Evolutionary conservation across 2,888 invertebrate genomes (phyloP), one percentile per base, ranked within the genome.

Genomic region (Escarpia spicata): DNA sequence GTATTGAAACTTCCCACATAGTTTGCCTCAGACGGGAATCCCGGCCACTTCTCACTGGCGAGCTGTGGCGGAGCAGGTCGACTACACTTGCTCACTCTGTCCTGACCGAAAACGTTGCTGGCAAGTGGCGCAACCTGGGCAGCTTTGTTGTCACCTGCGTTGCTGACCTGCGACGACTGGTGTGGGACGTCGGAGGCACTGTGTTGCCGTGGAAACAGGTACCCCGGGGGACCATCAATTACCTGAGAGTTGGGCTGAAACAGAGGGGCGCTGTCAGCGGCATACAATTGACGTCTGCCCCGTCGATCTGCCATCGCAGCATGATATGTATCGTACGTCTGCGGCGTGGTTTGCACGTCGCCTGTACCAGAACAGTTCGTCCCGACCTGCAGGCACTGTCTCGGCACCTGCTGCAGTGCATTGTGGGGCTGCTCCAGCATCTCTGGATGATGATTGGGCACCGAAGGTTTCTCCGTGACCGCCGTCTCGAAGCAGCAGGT

Each of bases 331-430:
- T 75, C 75, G 26, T 75, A 75, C 19, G 19, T 75, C 75, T 75
- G 75, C 75, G 15, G 75, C 75, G 19, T 3, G 26, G 15, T 75
- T 26, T 6, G 19, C 26, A 4, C 26, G 6, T 75, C 92, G 52
- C 94, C 93, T 37, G n/a, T 8, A 93, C 94, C 93, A 90, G 91
- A 93, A 91, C 93, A 92, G 43, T 93, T 93, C 43, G 94, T 94
- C n/a, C 94, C 94, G 58, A 15, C 43, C 52, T 52, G 45, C 52
- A 19, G 60, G 52, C 44, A 45, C 2, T 60, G 92, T 43, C 75
- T 26, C 6, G 43, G 60, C 52, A 44, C 43, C n/a, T 92, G 92
- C 45, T 92, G 92, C 31, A 43, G 52, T 52, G 52, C 9, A 52
- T 52, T 52, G 52, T 52, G 52, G 52, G 52, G 43, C n/a, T 92